phyloP scores from a whole-genome alignment of 2,797 vertebrate species.

The Sebastes umbrosus region DNA sequence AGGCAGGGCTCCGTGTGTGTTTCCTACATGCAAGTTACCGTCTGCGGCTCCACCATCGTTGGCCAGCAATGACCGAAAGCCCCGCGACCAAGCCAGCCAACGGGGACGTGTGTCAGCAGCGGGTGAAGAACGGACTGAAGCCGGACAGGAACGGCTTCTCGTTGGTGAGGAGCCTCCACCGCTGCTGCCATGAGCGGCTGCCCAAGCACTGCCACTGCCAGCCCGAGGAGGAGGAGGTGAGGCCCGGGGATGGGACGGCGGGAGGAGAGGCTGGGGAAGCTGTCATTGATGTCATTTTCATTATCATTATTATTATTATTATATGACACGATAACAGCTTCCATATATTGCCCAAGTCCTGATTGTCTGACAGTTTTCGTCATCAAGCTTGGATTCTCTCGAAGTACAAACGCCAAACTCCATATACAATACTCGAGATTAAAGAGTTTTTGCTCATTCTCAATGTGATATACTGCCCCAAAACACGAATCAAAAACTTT shows the following conservation, averaged over 20 bases:
- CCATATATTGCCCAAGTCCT: not conserved
- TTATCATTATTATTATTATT: accelerated
- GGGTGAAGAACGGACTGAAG: constrained; percentile 72
- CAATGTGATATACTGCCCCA: accelerated
- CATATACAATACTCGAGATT: not conserved
- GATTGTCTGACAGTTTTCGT: not conserved
- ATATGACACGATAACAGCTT: not conserved
- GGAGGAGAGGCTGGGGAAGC: constrained; percentile 21
- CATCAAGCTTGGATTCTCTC: not conserved
- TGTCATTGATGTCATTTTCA: not conserved
- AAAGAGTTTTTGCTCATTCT: not conserved
- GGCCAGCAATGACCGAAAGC: constrained; percentile 78
- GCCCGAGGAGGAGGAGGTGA: constrained; percentile 77
- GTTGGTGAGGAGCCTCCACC: constrained; percentile 52
- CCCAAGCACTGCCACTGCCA: constrained; percentile 33
- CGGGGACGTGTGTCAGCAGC: constrained; percentile 60
- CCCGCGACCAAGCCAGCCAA: constrained; percentile 63
- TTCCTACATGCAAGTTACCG: constrained; percentile 65
- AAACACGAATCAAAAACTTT: accelerated
- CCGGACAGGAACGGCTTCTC: constrained; percentile 67
- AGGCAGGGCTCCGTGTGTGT: constrained; percentile 3
- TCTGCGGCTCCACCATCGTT: constrained; percentile 34
- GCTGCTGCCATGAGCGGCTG: constrained; percentile 54
- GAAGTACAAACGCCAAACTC: not conserved
- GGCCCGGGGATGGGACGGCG: constrained; percentile 57